Conservation (phyloP, 2,888 invertebrate genomes). For the Pyrocoelia pectoralis region DNA sequence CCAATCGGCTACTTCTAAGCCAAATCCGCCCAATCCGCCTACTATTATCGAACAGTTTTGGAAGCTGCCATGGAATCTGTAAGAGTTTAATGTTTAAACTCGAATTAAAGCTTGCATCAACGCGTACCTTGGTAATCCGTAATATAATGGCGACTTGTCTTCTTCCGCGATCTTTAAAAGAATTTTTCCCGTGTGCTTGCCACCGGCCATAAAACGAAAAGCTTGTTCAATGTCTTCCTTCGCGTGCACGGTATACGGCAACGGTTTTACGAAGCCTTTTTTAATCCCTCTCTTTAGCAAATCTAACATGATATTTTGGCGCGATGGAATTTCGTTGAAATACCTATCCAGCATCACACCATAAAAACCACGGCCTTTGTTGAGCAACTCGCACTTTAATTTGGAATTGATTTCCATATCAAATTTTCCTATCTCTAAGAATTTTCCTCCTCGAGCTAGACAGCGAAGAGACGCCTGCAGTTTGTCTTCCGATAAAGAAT, state of each 20-base stretch:
- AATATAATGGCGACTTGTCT: constrained; percentile 37
- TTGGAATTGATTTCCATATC: constrained; percentile 75
- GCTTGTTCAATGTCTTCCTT: constrained; percentile 75
- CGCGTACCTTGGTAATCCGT: constrained; percentile 33
- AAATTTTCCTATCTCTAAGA: constrained; percentile 88
- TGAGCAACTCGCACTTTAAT: constrained; percentile 71
- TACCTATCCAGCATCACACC: constrained; percentile 78
- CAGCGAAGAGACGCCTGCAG: constrained; percentile 75
- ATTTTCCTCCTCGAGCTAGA: constrained; percentile 69
- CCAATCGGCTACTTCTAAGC: constrained; percentile 89
- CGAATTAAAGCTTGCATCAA: too few species aligned
- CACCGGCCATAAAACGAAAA: constrained; percentile 70
- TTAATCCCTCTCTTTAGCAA: constrained; percentile 62
- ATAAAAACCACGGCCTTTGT: constrained; percentile 78
- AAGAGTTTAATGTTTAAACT: not conserved
- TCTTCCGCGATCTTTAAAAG: constrained; percentile 57
- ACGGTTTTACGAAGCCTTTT: constrained; percentile 73
- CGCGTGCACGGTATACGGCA: constrained; percentile 70
- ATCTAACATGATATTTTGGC: constrained; percentile 63
- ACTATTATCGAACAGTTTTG: constrained; percentile 47
- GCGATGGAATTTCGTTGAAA: constrained; percentile 61
- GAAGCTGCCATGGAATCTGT: not conserved
- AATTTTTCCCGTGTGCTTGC: constrained; percentile 85
- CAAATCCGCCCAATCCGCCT: constrained; percentile 92
- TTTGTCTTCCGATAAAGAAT: constrained; percentile 93